Conservation (phyloP, 2,113 vertebrate species). For the Gymnarchus niloticus region DNA sequence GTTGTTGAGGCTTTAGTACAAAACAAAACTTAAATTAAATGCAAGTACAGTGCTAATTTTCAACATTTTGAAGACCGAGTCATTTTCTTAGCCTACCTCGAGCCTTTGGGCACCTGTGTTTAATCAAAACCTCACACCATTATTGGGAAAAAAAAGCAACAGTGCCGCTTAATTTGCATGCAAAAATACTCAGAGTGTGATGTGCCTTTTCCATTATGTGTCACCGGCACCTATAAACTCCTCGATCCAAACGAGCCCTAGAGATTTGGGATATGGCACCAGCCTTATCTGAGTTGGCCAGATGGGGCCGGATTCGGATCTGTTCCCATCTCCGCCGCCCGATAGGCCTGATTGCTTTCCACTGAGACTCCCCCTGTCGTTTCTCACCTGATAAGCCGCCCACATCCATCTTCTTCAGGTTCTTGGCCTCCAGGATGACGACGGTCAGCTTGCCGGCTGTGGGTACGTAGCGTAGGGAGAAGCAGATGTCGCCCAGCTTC, state of each 20-base stretch:
- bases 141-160: neutral
- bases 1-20: neutral
- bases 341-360: conserved; percentile 34
- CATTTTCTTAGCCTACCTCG: neutral
- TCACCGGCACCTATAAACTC: neutral
- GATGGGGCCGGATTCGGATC: conserved; percentile 29
- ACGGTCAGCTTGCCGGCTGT: conserved; percentile 97
- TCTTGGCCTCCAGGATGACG: conserved; percentile 94
- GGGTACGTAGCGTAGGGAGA: conserved; percentile 94
- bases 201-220: neutral
- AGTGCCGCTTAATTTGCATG: neutral
- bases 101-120: neutral
- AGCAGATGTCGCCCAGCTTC: conserved; percentile 97
- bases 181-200: neutral
- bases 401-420: conserved; percentile 98
- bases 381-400: conserved; percentile 89
- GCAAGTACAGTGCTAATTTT: no score
- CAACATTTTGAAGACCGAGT: neutral
- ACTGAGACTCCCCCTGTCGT: conserved; percentile 25
- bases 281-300: conserved; percentile 43
- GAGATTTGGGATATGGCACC: neutral
- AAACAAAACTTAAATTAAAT: neutral
- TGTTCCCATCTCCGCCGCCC: conserved; percentile 32
- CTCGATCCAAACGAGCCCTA: neutral
- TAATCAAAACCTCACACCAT: neutral